phyloP scores from a whole-genome alignment of 2,113 vertebrate species.

The Catharus fuscescens region DNA sequence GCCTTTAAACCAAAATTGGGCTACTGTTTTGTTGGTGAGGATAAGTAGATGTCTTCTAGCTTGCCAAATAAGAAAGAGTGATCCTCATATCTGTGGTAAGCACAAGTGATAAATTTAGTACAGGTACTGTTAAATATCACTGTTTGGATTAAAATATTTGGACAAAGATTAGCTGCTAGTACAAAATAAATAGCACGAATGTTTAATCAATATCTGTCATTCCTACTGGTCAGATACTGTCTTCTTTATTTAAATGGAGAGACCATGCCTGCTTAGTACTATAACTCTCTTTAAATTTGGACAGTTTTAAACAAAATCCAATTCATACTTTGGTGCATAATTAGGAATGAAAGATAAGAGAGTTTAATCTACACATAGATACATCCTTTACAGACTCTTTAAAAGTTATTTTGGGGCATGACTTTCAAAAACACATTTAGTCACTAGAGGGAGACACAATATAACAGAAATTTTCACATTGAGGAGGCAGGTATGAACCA shows the following conservation, averaged over 20 bases:
- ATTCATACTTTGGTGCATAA: background rate
- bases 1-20: background rate
- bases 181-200: conserved; percentile 33
- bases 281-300: background rate
- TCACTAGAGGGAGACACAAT: conserved; percentile 55
- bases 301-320: background rate
- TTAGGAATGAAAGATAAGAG: background rate
- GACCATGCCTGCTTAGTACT: background rate
- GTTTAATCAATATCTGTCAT: conserved; percentile 16
- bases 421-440: conserved; percentile 25
- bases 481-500: background rate
- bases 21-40: background rate
- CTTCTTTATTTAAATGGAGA: background rate
- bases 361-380: background rate
- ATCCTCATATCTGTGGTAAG: conserved; percentile 30
- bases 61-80: conserved; percentile 18
- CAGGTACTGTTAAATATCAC: conserved; percentile 16
- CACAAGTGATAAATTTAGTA: background rate
- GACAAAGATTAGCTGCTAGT: conserved; percentile 21
- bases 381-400: background rate
- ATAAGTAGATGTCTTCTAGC: background rate
- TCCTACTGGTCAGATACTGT: background rate
- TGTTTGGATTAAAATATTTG: conserved; percentile 38
- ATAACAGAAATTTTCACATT: background rate
- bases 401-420: background rate